These are phyloP conservation scores for Lytechinus variegatus DNA, from an alignment of 35 echinoderm and acorn worm genomes.

Conservation along the genomic window DNA sequence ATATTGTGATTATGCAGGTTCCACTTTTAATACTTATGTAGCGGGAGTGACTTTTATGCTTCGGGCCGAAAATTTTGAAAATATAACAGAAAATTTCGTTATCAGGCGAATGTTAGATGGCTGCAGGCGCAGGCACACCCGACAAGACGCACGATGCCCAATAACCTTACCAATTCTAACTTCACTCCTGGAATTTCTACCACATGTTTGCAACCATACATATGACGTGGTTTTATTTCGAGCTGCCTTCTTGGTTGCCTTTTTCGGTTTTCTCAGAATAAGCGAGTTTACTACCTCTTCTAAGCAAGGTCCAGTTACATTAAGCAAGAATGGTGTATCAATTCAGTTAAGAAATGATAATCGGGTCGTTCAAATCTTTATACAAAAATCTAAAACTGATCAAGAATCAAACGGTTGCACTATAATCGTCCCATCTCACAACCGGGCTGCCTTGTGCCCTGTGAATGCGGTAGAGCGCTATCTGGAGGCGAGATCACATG, in stretches of 20 bases:
- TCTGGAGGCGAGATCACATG: neutral
- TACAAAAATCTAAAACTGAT: neutral
- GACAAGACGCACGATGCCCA: neutral
- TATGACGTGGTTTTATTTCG: neutral
- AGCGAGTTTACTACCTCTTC: neutral
- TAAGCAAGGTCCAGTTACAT: neutral
- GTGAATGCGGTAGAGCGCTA: neutral
- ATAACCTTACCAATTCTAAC: neutral
- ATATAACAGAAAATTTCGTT: neutral
- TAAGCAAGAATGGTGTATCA: neutral
- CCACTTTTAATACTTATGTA: neutral
- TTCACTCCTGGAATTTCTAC: neutral
- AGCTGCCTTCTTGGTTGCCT: neutral
- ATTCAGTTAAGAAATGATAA: neutral
- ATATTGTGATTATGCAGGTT: neutral
- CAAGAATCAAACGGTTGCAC: neutral
- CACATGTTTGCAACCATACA: neutral
- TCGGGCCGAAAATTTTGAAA: neutral
- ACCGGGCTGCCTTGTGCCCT: neutral
- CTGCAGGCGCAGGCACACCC: neutral
- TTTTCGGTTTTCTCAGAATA: neutral
- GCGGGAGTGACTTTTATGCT: neutral
- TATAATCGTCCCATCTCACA: neutral
- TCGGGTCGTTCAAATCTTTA: neutral
- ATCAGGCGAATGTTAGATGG: neutral